Evolutionary conservation across 1,140 invertebrate genomes (phyloP).

Genomic region (Batillaria attramentaria): DNA sequence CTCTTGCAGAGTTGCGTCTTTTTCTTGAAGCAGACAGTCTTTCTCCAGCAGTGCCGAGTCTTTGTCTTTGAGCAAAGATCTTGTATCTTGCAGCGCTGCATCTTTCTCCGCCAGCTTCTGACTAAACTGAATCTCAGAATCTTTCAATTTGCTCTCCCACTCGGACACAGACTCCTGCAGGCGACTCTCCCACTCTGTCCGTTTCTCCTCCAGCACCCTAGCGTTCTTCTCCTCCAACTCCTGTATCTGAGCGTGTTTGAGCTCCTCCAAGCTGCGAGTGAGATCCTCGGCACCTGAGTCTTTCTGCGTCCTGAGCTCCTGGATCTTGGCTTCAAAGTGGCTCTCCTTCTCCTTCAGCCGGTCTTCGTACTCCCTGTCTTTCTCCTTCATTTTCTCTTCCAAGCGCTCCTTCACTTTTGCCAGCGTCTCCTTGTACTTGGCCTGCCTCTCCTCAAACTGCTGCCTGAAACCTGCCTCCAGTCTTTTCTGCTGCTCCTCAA

Average conservation of each 20-base stretch:
- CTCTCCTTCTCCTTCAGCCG: slow-evolving; percentile 59
- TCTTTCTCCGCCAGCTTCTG: background rate
- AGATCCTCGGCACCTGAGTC: slow-evolving; percentile 55
- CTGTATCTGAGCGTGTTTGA: slow-evolving; percentile 51
- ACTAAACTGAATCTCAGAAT: slow-evolving; percentile 16
- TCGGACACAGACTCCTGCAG: slow-evolving; percentile 29
- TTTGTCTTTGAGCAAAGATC: background rate
- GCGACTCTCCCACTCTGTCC: slow-evolving; percentile 43
- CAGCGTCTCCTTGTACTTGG: slow-evolving; percentile 58
- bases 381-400: slow-evolving; percentile 62
- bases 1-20: slow-evolving; percentile 35
- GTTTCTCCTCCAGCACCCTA: slow-evolving; percentile 34
- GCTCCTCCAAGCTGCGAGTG: slow-evolving; percentile 50
- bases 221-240: slow-evolving; percentile 51
- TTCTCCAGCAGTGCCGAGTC: slow-evolving; percentile 18
- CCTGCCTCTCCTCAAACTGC: slow-evolving; percentile 58
- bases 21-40: slow-evolving; percentile 23
- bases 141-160: slow-evolving; percentile 34
- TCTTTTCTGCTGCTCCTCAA: slow-evolving; percentile 38
- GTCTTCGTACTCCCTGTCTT: slow-evolving; percentile 61
- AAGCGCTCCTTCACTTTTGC: slow-evolving; percentile 62
- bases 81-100: background rate
- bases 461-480: slow-evolving; percentile 57
- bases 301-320: slow-evolving; percentile 53
- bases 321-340: slow-evolving; percentile 55